Evolutionary conservation across 2,113 vertebrate species (phyloP), one percentile per base, ranked within the genome.

Genomic region (Pandion haliaetus): DNA sequence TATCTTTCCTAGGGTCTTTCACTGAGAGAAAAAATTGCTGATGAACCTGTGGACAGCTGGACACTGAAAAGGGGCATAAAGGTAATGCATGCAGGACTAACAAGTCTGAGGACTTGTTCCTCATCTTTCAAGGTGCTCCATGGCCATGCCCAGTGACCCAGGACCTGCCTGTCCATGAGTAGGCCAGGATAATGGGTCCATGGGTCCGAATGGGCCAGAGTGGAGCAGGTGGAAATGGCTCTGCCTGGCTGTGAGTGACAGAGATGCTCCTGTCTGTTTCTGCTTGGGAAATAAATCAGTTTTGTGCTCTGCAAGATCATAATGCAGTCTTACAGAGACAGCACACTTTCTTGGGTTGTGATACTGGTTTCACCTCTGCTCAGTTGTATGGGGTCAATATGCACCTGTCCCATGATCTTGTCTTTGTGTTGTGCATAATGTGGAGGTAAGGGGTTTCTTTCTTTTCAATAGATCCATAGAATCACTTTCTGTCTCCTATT

Each of bases 91-190:
- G 20, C 14, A 40, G 18, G 9, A n/a, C 18, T 80, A 59, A 11
- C 4, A 82, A 28, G 32, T 32, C 17, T 54, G 31, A 69, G 32
- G 40, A 25, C 2, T 65, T 73, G 5, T 17, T 77, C 11, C 12
- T 88, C 77, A 19, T 17, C 34, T 77, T 72, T 50, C 21, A 21
- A 15, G 20, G 17, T 28, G 29, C 5, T 23, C 45, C 20, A 8
- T 52, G n/a, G 18, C 20, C 0, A 0, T 31, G 20, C 11, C 32
- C 6, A 8, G 38, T 54, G 47, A 62, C 12, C 14, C 36, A n/a
- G 29, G 26, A 40, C 5, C 21, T 55, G 29, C n/a, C 19, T 42
- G 38, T 34, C 54, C 10, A 1, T 28, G 44, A 45, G 14, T 1
- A 5, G 26, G 36, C 40, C 50, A 23, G 13, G 25, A 18, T n/a